Percentiles rank a stretch among this genome's conserved stretches.
phyloP scores from a whole-genome alignment of 1,140 invertebrate genomes.

The Bradynema listronoti region DNA sequence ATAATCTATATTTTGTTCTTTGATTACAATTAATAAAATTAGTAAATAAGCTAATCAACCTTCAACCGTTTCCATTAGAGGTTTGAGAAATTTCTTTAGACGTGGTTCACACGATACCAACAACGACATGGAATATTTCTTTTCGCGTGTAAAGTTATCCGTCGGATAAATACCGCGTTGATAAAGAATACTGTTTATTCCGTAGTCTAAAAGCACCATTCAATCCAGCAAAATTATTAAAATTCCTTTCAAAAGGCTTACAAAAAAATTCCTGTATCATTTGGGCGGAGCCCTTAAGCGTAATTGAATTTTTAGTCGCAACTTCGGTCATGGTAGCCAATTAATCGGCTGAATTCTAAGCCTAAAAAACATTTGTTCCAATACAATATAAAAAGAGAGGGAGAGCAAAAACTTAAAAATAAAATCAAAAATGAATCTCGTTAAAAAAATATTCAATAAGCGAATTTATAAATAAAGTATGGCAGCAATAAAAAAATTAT shows the following conservation, averaged over 20 bases:
- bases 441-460: no score
- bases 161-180: constrained; percentile 92
- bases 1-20: neutral
- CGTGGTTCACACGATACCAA: constrained; percentile 81
- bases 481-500: no score
- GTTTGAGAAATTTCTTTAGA: constrained; percentile 75
- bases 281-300: constrained; percentile 64
- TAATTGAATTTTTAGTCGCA: constrained; percentile 59
- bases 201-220: constrained; percentile 71
- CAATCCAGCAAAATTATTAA: constrained; percentile 8
- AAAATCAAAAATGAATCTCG: no score
- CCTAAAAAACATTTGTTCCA: no score
- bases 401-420: no score
- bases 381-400: no score
- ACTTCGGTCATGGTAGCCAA: constrained; percentile 40
- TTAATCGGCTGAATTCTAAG: no score
- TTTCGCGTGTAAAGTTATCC: constrained; percentile 68
- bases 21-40: constrained; percentile 34
- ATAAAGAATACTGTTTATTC: constrained; percentile 91
- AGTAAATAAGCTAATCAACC: constrained; percentile 61
- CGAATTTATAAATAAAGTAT: no score
- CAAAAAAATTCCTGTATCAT: constrained; percentile 65
- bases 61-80: constrained; percentile 78
- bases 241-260: constrained; percentile 58
- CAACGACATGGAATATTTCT: constrained; percentile 86